Base-by-base conservation (phyloP, 1,140 invertebrate genomes). In the Caenorhabditis inopinata region DNA sequence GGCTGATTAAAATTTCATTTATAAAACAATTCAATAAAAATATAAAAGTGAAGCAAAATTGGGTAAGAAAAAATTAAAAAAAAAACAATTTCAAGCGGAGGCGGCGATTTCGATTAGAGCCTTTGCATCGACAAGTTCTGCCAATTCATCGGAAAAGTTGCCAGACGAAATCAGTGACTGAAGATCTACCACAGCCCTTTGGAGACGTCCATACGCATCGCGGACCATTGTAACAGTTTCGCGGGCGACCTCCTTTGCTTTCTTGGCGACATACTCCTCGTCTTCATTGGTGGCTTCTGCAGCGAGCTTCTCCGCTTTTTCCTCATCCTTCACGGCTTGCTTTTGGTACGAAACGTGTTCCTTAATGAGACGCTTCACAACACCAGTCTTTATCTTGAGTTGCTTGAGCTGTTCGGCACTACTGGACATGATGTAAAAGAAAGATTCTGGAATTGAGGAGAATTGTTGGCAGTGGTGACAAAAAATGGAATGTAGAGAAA, bases 221-320 rank as follows among this genome's bases (percentile, higher is more conserved):
- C 58, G 58, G 16, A 68, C 58, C 58, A 68, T 68, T 6, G 4
- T 38, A 5, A 42, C 58, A 16, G 58, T 68, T 16, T 68, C 58
- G 29, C 38, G n/a, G 23, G 35, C 77, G 7, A 58, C 29, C 12
- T 79, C 77, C 42, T 58, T 68, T n/a, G 68, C 45, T 58, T 79
- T 79, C 49, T 79, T 79, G 53, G 77, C 77, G 6, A n/a, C 47
- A 38, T 79, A 79, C 38, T 79, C 68, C 35, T 79, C 77, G 32
- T 79, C 77, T 27, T 79, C 77, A 16, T 58, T 79, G 18, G 35
- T 42, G 12, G 77, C 77, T 6, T 79, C 77, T 3, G 35, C 53
- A 2, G 32, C 47, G 47, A 79, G 14, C 12, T 79, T 68, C 12
- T 42, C 53, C 1, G 77, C 77, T 38, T 79, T 79, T 35, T 58